Evolutionary conservation across 1,140 invertebrate species (phyloP), one percentile per base, ranked within the genome.

Genomic region (Temnothorax longispinosus): DNA sequence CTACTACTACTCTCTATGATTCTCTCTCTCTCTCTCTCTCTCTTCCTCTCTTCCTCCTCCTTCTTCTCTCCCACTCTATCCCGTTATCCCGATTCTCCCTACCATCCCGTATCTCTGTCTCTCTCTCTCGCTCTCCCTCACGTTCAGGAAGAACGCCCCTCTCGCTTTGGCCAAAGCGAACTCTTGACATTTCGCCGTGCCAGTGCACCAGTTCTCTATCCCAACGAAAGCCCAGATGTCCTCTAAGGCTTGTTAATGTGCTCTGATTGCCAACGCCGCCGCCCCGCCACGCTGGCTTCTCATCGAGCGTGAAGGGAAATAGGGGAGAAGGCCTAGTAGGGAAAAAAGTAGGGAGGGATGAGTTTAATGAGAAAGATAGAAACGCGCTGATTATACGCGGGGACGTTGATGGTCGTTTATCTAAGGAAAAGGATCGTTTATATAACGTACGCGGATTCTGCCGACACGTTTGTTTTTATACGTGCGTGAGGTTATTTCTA

Each of bases 141-240:
- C n/a, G 58, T 56, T 81, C 67, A 10, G 58, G 27, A 38, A 60
- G 27, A 58, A 41, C 62, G 52, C 13, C 41, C 60, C 82, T 82
- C 69, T 88, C 80, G 74, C 86, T 92, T 80, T 54, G 44, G 47
- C 86, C 71, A 90, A 71, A 75, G 89, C 87, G 89, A 90, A 91
- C 90, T 91, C 90, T 90, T 91, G 90, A 91, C 90, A 91, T 91
- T 91, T 91, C 89, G 60, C 84, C 85, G 87, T 90, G 74, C 76
- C 86, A 58, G 75, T 90, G 89, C 89, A 87, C 86, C 58, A 90
- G 88, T 90, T 88, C 88, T 80, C 77, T 71, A 75, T 87, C 35
- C 64, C 89, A 80, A 60, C 89, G 89, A 86, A 86, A 90, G 64
- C 75, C 82, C 86, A 86, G 89, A 90, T 90, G 87, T 90, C 86